Percentiles rank a stretch among this genome's conserved stretches.
Evolutionary conservation across 2,113 vertebrate species (phyloP).

Genomic region (Ascaphus truei): DNA sequence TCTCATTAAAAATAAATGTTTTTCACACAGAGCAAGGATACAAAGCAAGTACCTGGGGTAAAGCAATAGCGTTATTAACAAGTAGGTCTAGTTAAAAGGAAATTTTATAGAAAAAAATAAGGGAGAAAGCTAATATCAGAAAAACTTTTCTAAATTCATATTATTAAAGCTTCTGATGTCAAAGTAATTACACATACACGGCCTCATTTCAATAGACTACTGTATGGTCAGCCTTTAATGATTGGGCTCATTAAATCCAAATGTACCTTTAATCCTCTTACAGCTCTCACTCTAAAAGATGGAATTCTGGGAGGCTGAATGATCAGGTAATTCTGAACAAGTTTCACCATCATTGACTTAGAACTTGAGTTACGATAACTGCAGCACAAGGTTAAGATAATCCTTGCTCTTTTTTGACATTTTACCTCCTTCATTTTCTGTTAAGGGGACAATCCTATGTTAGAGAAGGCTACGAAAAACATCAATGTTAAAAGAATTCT

Average conservation of each 20-base stretch:
- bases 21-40: conserved; percentile 35
- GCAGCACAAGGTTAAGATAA: conserved; percentile 53
- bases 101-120: conserved; percentile 42
- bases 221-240: conserved; percentile 43
- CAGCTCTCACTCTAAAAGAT: conserved; percentile 55
- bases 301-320: conserved; percentile 54
- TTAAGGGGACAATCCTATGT: conserved; percentile 50
- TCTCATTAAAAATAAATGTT: conserved; percentile 38
- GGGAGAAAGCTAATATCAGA: conserved; percentile 34
- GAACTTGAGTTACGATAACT: conserved; percentile 55
- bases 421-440: conserved; percentile 55
- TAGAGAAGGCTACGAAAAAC: conserved; percentile 53
- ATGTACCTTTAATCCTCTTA: conserved; percentile 50
- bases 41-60: conserved; percentile 31
- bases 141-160: conserved; percentile 43
- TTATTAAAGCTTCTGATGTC: conserved; percentile 43
- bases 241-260: conserved; percentile 49
- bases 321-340: conserved; percentile 56
- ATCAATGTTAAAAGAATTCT: conserved; percentile 58
- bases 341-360: conserved; percentile 53
- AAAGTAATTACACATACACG: conserved; percentile 38
- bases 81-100: conserved; percentile 34
- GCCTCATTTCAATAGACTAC: conserved; percentile 41
- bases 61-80: conserved; percentile 46
- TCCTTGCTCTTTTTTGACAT: conserved; percentile 64